phyloP scores from a whole-genome alignment of 2,888 invertebrate species.

The Camptogramma bilineatum region DNA sequence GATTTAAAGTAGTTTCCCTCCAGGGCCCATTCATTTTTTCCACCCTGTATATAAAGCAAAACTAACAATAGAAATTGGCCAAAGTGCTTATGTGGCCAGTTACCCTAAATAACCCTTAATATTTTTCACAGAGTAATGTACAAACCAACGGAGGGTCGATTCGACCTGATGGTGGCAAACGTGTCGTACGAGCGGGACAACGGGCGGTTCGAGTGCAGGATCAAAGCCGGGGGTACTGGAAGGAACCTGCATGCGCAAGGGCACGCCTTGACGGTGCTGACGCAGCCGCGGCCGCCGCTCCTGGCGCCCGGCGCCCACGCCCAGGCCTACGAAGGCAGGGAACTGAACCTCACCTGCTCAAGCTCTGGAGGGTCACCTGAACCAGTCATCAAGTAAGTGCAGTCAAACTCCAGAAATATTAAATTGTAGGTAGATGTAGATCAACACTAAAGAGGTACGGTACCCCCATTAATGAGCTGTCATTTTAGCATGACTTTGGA shows the following conservation, averaged over 20 bases:
- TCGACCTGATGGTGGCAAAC: slow-evolving; percentile 95
- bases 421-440: too few species aligned
- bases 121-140: slow-evolving; percentile 88
- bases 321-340: slow-evolving; percentile 92
- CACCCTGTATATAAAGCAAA: too few species aligned
- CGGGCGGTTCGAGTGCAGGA: slow-evolving; percentile 95
- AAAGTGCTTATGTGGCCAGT: too few species aligned
- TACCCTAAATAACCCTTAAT: background rate
- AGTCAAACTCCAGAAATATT: background rate
- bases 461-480: too few species aligned
- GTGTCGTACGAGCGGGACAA: slow-evolving; percentile 96
- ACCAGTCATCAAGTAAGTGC: slow-evolving; percentile 90
- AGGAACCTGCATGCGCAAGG: slow-evolving; percentile 93
- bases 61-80: too few species aligned
- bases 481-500: too few species aligned
- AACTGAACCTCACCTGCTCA: slow-evolving; percentile 91
- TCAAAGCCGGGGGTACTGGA: slow-evolving; percentile 93
- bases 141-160: slow-evolving; percentile 92
- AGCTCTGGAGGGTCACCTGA: slow-evolving; percentile 96
- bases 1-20: too few species aligned
- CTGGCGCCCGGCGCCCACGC: slow-evolving; percentile 91
- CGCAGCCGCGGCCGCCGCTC: slow-evolving; percentile 92
- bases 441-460: too few species aligned
- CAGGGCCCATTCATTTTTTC: too few species aligned
- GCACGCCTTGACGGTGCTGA: slow-evolving; percentile 93